Evolutionary conservation across 2,888 invertebrate genomes (phyloP).

Genomic region (Molanna angustata): DNA sequence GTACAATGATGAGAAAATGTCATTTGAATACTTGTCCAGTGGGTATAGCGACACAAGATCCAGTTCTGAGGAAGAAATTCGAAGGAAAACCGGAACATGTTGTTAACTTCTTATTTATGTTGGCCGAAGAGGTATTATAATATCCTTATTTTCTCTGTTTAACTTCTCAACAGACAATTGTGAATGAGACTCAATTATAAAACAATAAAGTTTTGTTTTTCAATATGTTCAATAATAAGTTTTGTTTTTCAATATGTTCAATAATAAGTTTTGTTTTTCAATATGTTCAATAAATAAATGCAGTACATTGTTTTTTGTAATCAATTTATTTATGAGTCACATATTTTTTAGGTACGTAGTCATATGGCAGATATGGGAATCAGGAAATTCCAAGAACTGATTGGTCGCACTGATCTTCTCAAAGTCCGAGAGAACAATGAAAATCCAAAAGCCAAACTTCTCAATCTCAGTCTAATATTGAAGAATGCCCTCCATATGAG

Average conservation of each 20-base stretch:
- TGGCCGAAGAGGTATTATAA: slow-evolving; percentile 86
- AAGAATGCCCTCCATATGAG: slow-evolving; percentile 87
- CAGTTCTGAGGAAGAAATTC: slow-evolving; percentile 91
- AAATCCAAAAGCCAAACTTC: slow-evolving; percentile 76
- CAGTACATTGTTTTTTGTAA: no score
- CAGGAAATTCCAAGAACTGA: slow-evolving; percentile 81
- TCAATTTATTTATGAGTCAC: no score
- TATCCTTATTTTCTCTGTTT: no score
- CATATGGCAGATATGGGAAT: slow-evolving; percentile 93
- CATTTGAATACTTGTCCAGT: slow-evolving; percentile 99
- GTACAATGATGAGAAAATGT: slow-evolving; percentile 99
- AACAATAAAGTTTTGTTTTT: no score
- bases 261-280: no score
- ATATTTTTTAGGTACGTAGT: slow-evolving; percentile 64
- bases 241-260: no score
- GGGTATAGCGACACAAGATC: slow-evolving; percentile 98
- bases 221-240: no score
- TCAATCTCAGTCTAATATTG: slow-evolving; percentile 83
- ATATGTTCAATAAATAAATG: no score
- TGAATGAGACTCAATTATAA: no score
- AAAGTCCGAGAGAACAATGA: slow-evolving; percentile 69
- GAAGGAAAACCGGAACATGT: slow-evolving; percentile 97
- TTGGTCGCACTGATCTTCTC: slow-evolving; percentile 88
- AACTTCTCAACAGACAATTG: no score
- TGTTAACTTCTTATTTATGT: slow-evolving; percentile 94